These are phyloP conservation scores for Peromyscus melanophrys DNA, from an alignment of 2,797 vertebrate genomes.

Conservation along the genomic window DNA sequence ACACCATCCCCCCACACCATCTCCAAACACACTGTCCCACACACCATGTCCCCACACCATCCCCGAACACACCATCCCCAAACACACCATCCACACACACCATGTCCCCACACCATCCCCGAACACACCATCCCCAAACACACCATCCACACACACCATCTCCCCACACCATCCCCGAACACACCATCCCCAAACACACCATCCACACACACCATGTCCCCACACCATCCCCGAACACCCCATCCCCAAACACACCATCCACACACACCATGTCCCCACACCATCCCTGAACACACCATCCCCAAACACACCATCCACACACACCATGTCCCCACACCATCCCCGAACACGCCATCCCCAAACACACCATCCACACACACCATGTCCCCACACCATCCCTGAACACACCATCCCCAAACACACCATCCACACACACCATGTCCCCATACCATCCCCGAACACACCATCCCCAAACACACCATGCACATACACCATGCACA, in stretches of 20 bases:
- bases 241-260: not conserved
- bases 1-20: not conserved
- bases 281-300: not conserved
- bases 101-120: not conserved
- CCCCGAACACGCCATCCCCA: not conserved
- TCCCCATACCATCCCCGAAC: not conserved
- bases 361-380: not conserved
- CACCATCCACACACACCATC: not conserved
- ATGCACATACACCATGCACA: not conserved
- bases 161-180: not conserved
- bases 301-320: not conserved
- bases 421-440: not conserved
- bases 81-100: not conserved
- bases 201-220: not conserved
- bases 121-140: not conserved
- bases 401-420: not conserved
- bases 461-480: not conserved
- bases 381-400: not conserved
- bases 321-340: not conserved
- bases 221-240: not conserved
- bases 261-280: not conserved
- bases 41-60: not conserved
- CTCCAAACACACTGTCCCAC: not conserved
- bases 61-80: not conserved
- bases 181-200: not conserved